Evolutionary conservation across 2,888 invertebrate species (phyloP).

Genomic region (Caenorhabditis virilis): DNA sequence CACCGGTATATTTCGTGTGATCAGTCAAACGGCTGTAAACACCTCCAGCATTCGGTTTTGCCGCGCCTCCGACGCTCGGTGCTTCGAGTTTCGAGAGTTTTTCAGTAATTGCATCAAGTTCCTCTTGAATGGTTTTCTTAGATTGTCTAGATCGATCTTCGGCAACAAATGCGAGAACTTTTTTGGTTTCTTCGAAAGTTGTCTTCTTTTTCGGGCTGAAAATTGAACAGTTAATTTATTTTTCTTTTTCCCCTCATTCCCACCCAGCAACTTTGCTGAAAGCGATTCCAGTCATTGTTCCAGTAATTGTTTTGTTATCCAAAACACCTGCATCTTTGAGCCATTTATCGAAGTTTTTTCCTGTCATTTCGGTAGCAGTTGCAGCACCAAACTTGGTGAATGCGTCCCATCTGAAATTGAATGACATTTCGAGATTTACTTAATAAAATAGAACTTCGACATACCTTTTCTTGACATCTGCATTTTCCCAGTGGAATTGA

Average conservation of each 20-base stretch:
- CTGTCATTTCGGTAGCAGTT: conserved; percentile 66
- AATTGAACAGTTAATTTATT: conserved; percentile 7
- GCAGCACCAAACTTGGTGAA: conserved; percentile 66
- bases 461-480: conserved; percentile 56
- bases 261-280: conserved; percentile 68
- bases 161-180: conserved; percentile 62
- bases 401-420: conserved; percentile 57
- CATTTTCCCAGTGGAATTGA: conserved; percentile 60
- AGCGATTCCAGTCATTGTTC: conserved; percentile 68
- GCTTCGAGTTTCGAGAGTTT: conserved; percentile 63
- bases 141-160: conserved; percentile 60
- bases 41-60: conserved; percentile 60
- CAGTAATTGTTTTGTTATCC: conserved; percentile 60
- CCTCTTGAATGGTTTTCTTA: conserved; percentile 65
- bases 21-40: conserved; percentile 68
- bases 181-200: conserved; percentile 67
- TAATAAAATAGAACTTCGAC: conserved; percentile 1
- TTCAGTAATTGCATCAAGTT: conserved; percentile 64
- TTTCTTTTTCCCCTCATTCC: too few species aligned
- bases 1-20: conserved; percentile 66
- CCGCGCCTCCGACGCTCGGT: conserved; percentile 59
- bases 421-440: conserved; percentile 4
- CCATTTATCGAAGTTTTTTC: conserved; percentile 69
- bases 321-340: conserved; percentile 67
- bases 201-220: conserved; percentile 67